Evolutionary conservation across 1,140 invertebrate genomes (phyloP).

Genomic region (Drosophila orosa): DNA sequence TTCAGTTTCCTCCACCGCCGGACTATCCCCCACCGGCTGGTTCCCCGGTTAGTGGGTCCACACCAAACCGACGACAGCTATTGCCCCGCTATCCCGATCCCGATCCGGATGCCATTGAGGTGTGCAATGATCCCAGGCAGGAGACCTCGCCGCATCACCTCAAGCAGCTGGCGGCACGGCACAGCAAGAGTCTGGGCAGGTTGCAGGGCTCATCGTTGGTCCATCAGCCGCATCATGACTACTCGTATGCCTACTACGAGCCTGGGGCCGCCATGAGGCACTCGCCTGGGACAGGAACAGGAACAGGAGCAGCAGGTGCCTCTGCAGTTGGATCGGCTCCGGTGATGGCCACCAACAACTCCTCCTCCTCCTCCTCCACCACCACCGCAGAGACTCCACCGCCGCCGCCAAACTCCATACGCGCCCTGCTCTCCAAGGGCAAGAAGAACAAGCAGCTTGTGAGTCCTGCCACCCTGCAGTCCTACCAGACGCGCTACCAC

Average conservation of each 20-base stretch:
- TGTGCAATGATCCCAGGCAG: conserved; percentile 65
- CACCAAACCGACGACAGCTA: conserved; percentile 26
- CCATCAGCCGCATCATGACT: conserved; percentile 84
- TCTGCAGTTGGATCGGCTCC: background rate
- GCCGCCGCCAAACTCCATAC: conserved; percentile 84
- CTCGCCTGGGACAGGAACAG: conserved; percentile 85
- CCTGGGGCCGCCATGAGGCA: conserved; percentile 86
- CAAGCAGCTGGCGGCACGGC: conserved; percentile 57
- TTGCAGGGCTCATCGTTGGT: conserved; percentile 27
- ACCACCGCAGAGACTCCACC: conserved; percentile 30
- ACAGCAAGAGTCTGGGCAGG: conserved; percentile 60
- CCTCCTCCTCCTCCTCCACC: background rate
- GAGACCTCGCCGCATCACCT: conserved; percentile 51
- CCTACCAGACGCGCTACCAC: conserved; percentile 74
- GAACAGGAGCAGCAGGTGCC: background rate
- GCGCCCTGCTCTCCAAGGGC: conserved; percentile 77
- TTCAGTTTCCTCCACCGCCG: conserved; percentile 75
- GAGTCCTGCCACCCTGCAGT: conserved; percentile 65
- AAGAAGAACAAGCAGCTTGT: conserved; percentile 79
- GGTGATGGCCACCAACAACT: conserved; percentile 64
- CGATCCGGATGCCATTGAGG: conserved; percentile 80
- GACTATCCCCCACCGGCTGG: conserved; percentile 66
- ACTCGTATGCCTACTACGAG: conserved; percentile 92
- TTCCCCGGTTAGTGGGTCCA: conserved; percentile 8
- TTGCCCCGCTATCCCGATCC: conserved; percentile 75